phyloP scores from a whole-genome alignment of 2,113 vertebrate species.

The Sinocyclocheilus anshuiensis region DNA sequence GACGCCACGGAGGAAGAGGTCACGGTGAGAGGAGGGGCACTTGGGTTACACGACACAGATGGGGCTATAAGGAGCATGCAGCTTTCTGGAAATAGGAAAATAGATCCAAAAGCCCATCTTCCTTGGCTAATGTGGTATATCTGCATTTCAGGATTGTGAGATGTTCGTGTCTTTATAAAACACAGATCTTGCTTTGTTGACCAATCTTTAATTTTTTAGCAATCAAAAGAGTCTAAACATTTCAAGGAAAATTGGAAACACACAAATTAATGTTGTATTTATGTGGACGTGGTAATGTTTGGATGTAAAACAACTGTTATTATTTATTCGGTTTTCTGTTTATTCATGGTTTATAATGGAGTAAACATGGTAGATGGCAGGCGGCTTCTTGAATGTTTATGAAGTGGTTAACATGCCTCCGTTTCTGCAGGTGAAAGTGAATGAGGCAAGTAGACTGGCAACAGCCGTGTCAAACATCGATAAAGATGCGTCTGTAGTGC shows the following conservation, averaged over 20 bases:
- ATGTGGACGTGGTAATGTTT: neutral
- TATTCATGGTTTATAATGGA: neutral
- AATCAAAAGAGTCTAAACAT: neutral
- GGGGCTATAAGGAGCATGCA: neutral
- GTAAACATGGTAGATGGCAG: neutral
- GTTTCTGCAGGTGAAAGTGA: slow-evolving; percentile 74
- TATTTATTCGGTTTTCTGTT: slow-evolving; percentile 5
- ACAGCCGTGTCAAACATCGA: slow-evolving; percentile 83
- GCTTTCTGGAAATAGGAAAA: neutral
- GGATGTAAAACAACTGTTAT: slow-evolving; percentile 14
- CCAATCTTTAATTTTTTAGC: neutral
- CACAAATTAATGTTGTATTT: slow-evolving; percentile 12
- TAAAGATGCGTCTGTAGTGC: slow-evolving; percentile 82
- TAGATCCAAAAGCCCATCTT: neutral
- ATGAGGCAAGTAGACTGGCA: slow-evolving; percentile 85
- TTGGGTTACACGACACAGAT: neutral
- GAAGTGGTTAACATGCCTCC: neutral
- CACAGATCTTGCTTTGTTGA: neutral
- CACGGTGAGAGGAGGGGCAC: slow-evolving; percentile 71
- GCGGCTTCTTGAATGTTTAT: neutral
- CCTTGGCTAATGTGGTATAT: neutral
- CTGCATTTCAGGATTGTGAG: neutral
- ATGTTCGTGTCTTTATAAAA: neutral
- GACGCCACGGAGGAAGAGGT: slow-evolving; percentile 65
- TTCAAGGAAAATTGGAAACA: neutral